Base-by-base conservation (phyloP, 2,888 invertebrate species). In the Hyposoter didymator region DNA sequence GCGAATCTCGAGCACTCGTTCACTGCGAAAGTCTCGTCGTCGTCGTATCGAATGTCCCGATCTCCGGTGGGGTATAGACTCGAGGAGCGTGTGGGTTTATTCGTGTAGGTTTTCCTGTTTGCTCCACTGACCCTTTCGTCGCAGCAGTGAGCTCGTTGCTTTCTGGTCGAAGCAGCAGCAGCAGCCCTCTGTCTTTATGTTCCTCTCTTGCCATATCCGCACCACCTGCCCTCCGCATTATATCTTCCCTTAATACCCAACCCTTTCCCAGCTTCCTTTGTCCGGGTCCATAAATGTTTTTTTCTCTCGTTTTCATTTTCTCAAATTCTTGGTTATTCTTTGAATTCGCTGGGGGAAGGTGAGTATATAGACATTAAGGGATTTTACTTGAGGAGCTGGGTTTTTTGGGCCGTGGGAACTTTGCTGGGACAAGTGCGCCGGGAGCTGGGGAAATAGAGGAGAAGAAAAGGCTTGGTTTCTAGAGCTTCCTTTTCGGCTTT, bases 41-140 rank as follows among this genome's bases (percentile, higher is more conserved):
- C n/a, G 32, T 59, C 35, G 59, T 78, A 84, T 79, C 85, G 82
- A 82, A 82, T 70, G 79, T 79, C 64, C 75, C 82, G 82, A 85
- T 82, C 85, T 85, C 67, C 78, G 82, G 22, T 82, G 28, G 59
- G 28, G 59, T 59, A 6, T 28, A 59, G 3, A 49, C 49, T 22
- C 55, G 19, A 39, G 28, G 4, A 43, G 14, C 35, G n/a, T 52
- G 67, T 59, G 8, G 39, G 52, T 62, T 83, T 67, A 52, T 28
- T 35, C 52, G 73, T 52, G 22, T 59, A 49, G 73, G 66, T 73
- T 73, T 82, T 82, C 72, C 67, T 82, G 82, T 80, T 84, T 82
- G 86, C 84, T 82, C 84, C 81, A 82, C 79, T 85, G 85, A 76
- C 85, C 79, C 82, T 72, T 79, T 85, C 78, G 75, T 79, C 43